Evolutionary conservation across 2,888 invertebrate species (phyloP), one percentile per base, ranked within the genome.

Genomic region (Protophormia terraenovae): DNA sequence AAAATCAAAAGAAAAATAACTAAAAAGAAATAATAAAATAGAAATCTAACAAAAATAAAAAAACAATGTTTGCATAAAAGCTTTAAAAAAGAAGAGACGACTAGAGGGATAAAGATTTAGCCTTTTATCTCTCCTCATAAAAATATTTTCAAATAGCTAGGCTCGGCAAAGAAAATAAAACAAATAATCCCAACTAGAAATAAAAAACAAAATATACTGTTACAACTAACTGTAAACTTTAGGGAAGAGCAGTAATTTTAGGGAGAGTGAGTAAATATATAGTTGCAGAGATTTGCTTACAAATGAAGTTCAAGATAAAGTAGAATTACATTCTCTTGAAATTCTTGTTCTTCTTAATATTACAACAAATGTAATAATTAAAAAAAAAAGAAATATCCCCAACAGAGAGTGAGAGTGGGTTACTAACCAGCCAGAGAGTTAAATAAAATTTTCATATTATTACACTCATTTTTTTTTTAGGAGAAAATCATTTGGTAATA

Each of bases 251-350:
- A n/a, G 19, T 10, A 22, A 22, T 24, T 62, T 64, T 14, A 53
- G 64, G 80, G 64, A 80, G 72, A 64, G 55, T 45, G 72, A 80
- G 64, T 6, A 7, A 47, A 5, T 47, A 19, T 47, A 19, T 16
- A 53, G 29, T 71, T 79, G 53, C 80, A 80, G 80, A 80, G 66
- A 80, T 80, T 80, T 55, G 53, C n/a, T 64, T 55, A 64, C 62
- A 64, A 66, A 12, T 80, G 72, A 80, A 80, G 80, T 72, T 80
- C 72, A 80, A 72, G 72, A 72, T 72, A 73, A 80, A 80, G 55
- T 80, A 58, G 64, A 69, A 60, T n/a, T 67, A 35, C 27, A 72
- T 55, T 80, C 80, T 80, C 72, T 72, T 80, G 3, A 32, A 19
- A 45, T 45, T 55, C n/a, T n/a, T n/a, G n/a, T n/a, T n/a, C n/a